Base-by-base conservation (phyloP, 1,140 invertebrate genomes). In the Sipha flava region DNA sequence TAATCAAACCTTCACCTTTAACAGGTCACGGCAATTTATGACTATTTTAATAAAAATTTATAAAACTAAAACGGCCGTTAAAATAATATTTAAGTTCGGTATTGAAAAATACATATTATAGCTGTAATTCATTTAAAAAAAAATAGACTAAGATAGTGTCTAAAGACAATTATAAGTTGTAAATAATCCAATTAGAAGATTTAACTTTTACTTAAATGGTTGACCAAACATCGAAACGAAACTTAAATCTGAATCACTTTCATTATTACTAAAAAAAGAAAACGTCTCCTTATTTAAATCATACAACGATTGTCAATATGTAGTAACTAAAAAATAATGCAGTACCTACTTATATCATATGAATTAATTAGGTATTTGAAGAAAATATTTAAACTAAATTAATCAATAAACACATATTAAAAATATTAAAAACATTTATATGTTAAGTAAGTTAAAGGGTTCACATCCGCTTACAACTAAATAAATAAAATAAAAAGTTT, bases 151-250 rank as follows among this genome's bases (percentile, higher is more conserved):
- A 26, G 21, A 6, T 16, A 68, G 26, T 40, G 10, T 37, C 57
- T 75, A 59, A 2, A 59, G 21, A 77, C 21, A 57, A 77, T 70
- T 70, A 70, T 45, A 29, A 70, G 43, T 68, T 45, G 64, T 68
- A 45, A 26, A 26, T 73, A 75, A 77, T 57, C 73, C 52, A 59
- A 77, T 57, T 77, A 57, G 52, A 77, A 29, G 34, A 77, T 57
- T 77, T 77, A 77, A 77, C 73, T 77, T 77, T 77, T 77, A 52
- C 73, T 57, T 75, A 59, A 77, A 77, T 37, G 21, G 73, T 40
- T 54, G 34, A 54, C 45, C n/a, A 14, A 59, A 23, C 34, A 77
- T 77, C 14, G 23, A 37, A 54, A 77, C 31, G 37, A 59, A 57
- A 77, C 26, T 59, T 18, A 54, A 34, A 77, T 40, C 12, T 21